Conservation (phyloP, 2,888 invertebrate genomes). For the Trachelus tabidus region DNA sequence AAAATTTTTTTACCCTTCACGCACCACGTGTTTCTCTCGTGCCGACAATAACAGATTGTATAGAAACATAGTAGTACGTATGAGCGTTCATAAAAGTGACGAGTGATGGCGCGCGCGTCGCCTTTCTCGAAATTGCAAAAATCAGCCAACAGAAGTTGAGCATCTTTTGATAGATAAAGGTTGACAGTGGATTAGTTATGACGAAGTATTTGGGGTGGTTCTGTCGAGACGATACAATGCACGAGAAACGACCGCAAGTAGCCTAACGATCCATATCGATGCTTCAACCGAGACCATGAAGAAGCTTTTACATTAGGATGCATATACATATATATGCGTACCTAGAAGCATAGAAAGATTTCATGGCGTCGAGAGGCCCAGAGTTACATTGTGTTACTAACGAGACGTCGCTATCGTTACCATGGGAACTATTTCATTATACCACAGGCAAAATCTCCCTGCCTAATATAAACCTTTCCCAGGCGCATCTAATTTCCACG, state of each 20-base stretch:
- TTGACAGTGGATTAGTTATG: neutral
- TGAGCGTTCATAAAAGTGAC: neutral
- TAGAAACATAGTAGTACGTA: neutral
- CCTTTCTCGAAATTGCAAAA: neutral
- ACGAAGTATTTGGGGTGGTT: neutral
- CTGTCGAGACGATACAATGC: neutral
- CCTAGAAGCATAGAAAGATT: neutral
- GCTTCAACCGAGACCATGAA: neutral
- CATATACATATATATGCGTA: neutral
- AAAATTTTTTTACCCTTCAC: neutral
- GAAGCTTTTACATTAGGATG: neutral
- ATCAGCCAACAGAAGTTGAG: neutral
- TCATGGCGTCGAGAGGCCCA: neutral
- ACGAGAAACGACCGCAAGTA: neutral
- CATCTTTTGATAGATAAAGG: neutral
- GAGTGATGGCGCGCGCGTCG: too few relatives aligned
- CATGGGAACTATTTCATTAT: neutral
- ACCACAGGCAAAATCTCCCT: neutral
- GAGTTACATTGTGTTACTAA: neutral
- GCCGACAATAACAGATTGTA: neutral
- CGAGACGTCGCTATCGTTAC: neutral
- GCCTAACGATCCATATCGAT: neutral
- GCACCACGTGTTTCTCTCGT: neutral
- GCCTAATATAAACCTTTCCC: neutral
- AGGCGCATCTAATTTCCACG: neutral